phyloP scores from a whole-genome alignment of 2,797 vertebrate species.

The Propithecus perrieri region DNA sequence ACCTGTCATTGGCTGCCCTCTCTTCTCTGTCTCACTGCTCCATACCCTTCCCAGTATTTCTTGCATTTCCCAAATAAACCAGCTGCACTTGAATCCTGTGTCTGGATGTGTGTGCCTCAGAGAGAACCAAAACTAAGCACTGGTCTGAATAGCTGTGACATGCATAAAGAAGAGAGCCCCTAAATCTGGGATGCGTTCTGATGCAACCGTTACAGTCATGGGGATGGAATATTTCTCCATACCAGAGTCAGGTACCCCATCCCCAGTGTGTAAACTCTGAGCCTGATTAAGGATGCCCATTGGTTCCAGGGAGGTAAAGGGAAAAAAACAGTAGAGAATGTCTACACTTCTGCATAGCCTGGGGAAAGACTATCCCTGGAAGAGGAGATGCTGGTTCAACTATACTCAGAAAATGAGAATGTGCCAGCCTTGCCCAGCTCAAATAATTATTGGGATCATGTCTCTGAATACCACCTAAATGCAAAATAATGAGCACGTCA shows the following conservation, averaged over 20 bases:
- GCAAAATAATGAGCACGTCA: conserved; percentile 57
- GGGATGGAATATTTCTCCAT: not conserved
- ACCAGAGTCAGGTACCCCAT: not conserved
- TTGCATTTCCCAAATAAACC: not conserved
- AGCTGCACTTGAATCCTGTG: not conserved
- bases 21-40: not conserved
- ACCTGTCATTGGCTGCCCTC: not conserved
- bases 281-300: not conserved
- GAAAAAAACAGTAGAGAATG: not conserved
- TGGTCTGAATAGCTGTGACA: not conserved
- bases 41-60: not conserved
- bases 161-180: not conserved
- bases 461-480: conserved; percentile 59
- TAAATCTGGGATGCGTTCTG: not conserved
- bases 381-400: not conserved
- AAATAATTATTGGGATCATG: conserved; percentile 56
- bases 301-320: not conserved
- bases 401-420: conserved; percentile 27
- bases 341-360: not conserved
- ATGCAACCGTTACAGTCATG: not conserved
- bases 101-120: not conserved
- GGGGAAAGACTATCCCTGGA: not conserved
- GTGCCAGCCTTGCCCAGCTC: not conserved
- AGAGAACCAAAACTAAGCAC: not conserved
- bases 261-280: not conserved